Conservation (phyloP, 2,113 vertebrate genomes). For the Syngnathus scovelli region DNA sequence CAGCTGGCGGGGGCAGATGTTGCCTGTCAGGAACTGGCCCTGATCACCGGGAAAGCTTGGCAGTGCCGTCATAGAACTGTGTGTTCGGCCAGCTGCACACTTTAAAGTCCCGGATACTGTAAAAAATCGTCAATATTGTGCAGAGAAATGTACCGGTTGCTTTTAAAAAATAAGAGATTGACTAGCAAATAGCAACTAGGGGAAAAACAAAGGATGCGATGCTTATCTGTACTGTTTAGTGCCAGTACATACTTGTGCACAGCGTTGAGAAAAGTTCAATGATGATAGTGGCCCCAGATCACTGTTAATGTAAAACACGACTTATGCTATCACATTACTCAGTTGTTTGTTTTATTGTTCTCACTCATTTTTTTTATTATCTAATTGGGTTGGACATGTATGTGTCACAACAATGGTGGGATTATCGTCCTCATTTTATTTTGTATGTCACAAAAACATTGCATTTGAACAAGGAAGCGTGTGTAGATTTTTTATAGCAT, state of each 20-base stretch:
- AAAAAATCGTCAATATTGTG: slow-evolving; percentile 10
- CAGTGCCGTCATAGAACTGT: slow-evolving; percentile 49
- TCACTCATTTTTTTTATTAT: not conserved
- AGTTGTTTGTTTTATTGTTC: not conserved
- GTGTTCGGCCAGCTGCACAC: slow-evolving; percentile 36
- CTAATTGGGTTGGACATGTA: not conserved
- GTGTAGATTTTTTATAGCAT: not conserved
- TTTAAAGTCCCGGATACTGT: slow-evolving; percentile 29
- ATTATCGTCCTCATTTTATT: not conserved
- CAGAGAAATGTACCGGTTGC: slow-evolving; percentile 16
- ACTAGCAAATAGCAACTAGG: not conserved
- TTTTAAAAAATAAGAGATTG: not conserved
- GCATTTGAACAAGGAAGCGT: not conserved
- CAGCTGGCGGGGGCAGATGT: slow-evolving; percentile 43
- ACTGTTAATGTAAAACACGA: too few species aligned
- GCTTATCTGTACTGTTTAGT: not conserved
- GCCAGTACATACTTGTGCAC: not conserved
- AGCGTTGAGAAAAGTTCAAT: too few species aligned
- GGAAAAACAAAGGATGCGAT: not conserved
- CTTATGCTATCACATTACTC: not conserved
- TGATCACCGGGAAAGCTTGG: slow-evolving; percentile 39
- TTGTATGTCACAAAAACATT: not conserved
- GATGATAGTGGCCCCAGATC: too few species aligned
- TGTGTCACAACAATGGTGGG: too few species aligned
- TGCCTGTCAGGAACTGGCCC: slow-evolving; percentile 54